A percentile compares a stretch with the other conserved stretches of the same genome.
Conservation (phyloP, 2,797 vertebrate species). For the Molossus alvarezi region DNA sequence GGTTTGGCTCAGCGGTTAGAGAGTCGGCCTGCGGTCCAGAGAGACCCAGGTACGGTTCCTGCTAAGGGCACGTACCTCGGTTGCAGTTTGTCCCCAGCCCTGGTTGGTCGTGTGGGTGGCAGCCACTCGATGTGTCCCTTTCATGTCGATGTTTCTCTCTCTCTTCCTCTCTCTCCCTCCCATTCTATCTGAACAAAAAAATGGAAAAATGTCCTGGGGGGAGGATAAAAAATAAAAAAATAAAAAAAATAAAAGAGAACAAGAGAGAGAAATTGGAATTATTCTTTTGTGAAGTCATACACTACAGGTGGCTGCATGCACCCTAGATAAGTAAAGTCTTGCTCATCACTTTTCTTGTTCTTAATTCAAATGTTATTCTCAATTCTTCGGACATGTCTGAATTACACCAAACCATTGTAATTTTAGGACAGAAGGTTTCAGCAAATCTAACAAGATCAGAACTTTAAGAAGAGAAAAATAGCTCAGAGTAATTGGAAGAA, state of each 20-base stretch:
- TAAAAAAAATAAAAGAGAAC: slow-evolving; percentile 64
- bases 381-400: not conserved
- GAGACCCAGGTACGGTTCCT: too few relatives aligned
- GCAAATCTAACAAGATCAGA: not conserved
- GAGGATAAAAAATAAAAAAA: not conserved
- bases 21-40: too few relatives aligned
- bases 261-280: not conserved
- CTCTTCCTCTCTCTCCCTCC: too few relatives aligned
- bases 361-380: not conserved
- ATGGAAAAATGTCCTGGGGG: too few relatives aligned
- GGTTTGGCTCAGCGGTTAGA: too few relatives aligned
- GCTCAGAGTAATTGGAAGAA: not conserved
- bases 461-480: not conserved
- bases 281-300: not conserved
- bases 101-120: too few relatives aligned
- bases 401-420: not conserved
- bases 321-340: not conserved
- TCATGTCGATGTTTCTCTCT: too few relatives aligned
- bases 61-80: too few relatives aligned
- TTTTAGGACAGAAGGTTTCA: not conserved
- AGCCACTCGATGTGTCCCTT: too few relatives aligned
- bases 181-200: too few relatives aligned
- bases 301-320: not conserved
- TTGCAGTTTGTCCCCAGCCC: too few relatives aligned
- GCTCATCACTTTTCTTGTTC: not conserved